Evolutionary conservation across 2,113 vertebrate species (phyloP), one percentile per base, ranked within the genome.

Genomic region (Pandion haliaetus): DNA sequence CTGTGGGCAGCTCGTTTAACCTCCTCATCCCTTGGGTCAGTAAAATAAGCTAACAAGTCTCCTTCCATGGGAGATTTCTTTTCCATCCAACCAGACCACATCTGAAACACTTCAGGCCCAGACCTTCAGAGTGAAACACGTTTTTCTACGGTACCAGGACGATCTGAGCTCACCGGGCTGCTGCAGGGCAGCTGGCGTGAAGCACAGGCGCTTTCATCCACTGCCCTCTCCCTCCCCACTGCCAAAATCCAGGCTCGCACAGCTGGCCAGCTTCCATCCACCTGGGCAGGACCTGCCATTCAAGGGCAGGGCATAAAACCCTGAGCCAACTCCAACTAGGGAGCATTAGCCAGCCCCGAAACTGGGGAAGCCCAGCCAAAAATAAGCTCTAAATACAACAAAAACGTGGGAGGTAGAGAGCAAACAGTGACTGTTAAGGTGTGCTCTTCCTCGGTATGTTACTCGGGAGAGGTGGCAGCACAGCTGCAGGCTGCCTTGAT

Each of bases 381-480:
- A 91, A 32, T 1, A 66, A 86, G 62, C 50, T 91, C 49, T 89
- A 91, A 95, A 87, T 79, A 62, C 17, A 97, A 82, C 16, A n/a
- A 50, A 61, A 86, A 55, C 20, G 52, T 0, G 2, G 21, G 17
- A 58, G 28, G 44, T 57, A 57, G 84, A 85, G 80, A 87, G 84
- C 54, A 89, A 93, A 57, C n/a, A 72, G 89, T 2, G 73, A 34
- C 65, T 63, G 62, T 13, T 36, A 7, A 91, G 87, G 90, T 90
- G 95, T 36, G 65, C 70, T 47, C 57, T 8, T 12, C 77, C 38
- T 89, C 3, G 0, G 69, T 17, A 32, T 63, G 71, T 79, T 10
- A 8, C 26, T 34, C 31, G 59, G 76, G 61, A 92, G 88, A 71
- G 63, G 42, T 13, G 58, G 25, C 25, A 67, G 67, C 49, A 12